Base-by-base conservation (phyloP, 2,113 vertebrate species). In the Pleuronectes platessa region DNA sequence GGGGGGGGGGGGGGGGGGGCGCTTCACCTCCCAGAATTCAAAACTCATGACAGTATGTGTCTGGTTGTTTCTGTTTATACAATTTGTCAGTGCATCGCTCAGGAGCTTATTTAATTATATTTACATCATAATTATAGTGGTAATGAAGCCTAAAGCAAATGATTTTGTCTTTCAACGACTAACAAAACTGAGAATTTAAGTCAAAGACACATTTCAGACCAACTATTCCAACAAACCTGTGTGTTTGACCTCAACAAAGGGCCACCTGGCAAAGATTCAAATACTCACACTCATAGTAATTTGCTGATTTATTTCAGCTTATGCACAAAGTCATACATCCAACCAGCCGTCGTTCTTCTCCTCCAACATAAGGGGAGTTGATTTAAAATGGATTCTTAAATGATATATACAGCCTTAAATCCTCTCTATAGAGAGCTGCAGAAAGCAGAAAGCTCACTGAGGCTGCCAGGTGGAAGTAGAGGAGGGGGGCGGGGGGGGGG, bases 371-470 rank as follows among this genome's bases (percentile, higher is more conserved):
- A 80, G 81, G 71, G 27, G 40, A 74, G 74, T 26, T 81, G 76
- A 89, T 91, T 79, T 81, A 87, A 87, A 88, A 85, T 82, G 68
- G 76, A 86, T 87, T 78, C 71, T 85, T 89, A 90, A 87, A 89
- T 91, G 76, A 88, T 82, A 88, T 71, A 88, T 82, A 85, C 87
- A 85, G 74, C 74, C 64, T 68, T 87, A 88, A 88, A 90, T 88
- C 85, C 70, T 17, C 65, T 69, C 45, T 53, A 58, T 13, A 58
- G 68, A 71, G 64, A 77, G 61, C 69, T 54, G 74, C 69, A 65
- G 67, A 81, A 76, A 72, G 73, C 71, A 65, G 67, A 81, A 76
- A 72, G 73, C 71, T 77, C 56, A 51, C 47, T 7, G 3, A 61
- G 63, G 65, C 72, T 85, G 82, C 68, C 79, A 70, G 68, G 79